Evolutionary conservation across 2,797 vertebrate species (phyloP).

Genomic region (Ptychobarbus kaznakovi): DNA sequence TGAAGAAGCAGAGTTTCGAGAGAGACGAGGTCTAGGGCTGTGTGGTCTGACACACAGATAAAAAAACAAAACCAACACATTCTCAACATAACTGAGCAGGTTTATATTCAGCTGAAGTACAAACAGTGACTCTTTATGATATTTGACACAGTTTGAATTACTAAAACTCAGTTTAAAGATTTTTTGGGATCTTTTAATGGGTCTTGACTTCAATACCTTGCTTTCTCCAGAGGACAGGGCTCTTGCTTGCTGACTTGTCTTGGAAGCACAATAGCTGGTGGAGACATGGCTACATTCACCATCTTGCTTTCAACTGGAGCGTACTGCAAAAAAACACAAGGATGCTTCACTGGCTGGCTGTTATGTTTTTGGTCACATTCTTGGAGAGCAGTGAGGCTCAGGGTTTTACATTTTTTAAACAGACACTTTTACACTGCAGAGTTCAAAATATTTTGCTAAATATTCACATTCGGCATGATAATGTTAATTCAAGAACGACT

Average conservation of each 20-base stretch:
- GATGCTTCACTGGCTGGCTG: not conserved
- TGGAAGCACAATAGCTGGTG: slow-evolving; percentile 88
- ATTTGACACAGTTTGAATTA: not conserved
- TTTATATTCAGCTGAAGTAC: not conserved
- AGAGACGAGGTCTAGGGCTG: slow-evolving; percentile 86
- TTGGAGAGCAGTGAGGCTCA: slow-evolving; percentile 8
- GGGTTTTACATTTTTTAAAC: not conserved
- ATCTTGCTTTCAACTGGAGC: slow-evolving; percentile 72
- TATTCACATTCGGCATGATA: not conserved
- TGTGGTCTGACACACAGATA: slow-evolving; percentile 78
- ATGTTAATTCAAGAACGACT: not conserved
- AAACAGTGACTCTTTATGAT: not conserved
- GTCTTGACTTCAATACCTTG: slow-evolving; percentile 78
- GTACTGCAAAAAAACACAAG: slow-evolving; percentile 70
- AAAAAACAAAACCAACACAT: not conserved
- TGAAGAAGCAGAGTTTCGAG: slow-evolving; percentile 75
- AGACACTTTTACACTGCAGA: not conserved
- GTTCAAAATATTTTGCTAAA: not conserved
- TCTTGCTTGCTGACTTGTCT: slow-evolving; percentile 82
- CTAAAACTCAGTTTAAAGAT: not conserved
- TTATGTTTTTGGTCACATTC: not conserved
- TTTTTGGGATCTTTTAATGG: not conserved
- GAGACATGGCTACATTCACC: slow-evolving; percentile 72
- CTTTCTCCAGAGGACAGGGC: slow-evolving; percentile 76
- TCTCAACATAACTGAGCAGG: not conserved